phyloP scores from a whole-genome alignment of 2,113 vertebrate genomes.

The Eira barbara region DNA sequence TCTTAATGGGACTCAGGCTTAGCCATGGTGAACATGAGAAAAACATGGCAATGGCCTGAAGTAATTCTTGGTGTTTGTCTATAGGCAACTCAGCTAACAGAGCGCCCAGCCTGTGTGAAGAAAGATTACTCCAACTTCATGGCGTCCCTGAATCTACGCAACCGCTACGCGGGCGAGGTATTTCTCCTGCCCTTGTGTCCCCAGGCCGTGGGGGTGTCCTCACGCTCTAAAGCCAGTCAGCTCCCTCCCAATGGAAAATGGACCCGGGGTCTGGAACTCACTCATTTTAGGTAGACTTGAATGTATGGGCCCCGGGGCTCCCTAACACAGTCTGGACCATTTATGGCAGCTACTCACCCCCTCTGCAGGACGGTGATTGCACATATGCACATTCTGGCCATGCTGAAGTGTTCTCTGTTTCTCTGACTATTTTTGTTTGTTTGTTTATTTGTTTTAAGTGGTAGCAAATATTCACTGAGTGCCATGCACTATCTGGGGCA shows the following conservation, averaged over 20 bases:
- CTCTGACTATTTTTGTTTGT: neutral
- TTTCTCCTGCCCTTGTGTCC: neutral
- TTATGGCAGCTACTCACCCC: neutral
- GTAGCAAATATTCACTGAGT: neutral
- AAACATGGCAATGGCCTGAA: neutral
- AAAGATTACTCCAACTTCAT: slow-evolving; percentile 99
- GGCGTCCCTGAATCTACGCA: slow-evolving; percentile 96
- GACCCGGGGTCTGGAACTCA: neutral
- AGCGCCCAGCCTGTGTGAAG: slow-evolving; percentile 95
- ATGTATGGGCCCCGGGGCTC: too few species aligned
- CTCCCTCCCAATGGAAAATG: neutral
- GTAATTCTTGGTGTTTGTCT: neutral
- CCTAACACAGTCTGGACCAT: neutral
- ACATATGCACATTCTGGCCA: neutral
- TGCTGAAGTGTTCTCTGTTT: neutral
- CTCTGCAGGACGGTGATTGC: neutral
- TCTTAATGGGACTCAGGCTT: neutral
- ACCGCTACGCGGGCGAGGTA: slow-evolving; percentile 98
- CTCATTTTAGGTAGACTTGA: neutral
- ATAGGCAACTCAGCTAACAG: slow-evolving; percentile 93
- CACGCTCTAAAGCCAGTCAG: neutral
- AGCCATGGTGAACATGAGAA: neutral
- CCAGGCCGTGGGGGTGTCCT: neutral
- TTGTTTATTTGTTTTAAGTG: neutral
- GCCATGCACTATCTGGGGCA: neutral